These are phyloP conservation scores for Bombylius major DNA, from an alignment of 2,888 invertebrate species.

Conservation along the genomic window DNA sequence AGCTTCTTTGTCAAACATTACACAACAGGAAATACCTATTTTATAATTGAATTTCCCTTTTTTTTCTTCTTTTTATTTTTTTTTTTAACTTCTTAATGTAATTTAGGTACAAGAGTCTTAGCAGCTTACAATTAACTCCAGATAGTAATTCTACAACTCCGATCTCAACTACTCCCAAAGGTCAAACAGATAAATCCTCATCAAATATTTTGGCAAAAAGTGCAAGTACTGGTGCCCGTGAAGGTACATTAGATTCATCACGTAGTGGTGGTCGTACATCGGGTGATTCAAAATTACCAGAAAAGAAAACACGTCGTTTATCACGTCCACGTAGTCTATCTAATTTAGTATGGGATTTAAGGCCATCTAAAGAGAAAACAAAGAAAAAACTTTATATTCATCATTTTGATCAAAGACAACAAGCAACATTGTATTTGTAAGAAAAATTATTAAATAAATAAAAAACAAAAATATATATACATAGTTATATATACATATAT, in stretches of 20 bases:
- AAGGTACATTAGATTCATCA: slow-evolving; percentile 79
- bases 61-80: too few species aligned
- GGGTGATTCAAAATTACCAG: slow-evolving; percentile 75
- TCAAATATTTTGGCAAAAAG: slow-evolving; percentile 22
- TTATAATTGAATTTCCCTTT: too few species aligned
- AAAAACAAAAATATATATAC: too few species aligned
- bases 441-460: too few species aligned
- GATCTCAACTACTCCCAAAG: slow-evolving; percentile 36
- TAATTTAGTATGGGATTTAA: slow-evolving; percentile 72
- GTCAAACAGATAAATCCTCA: slow-evolving; percentile 16
- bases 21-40: too few species aligned
- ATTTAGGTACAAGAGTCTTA: slow-evolving; percentile 36
- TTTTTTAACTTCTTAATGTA: too few species aligned
- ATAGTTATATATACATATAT: too few species aligned
- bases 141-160: slow-evolving; percentile 33
- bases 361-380: slow-evolving; percentile 37
- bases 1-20: too few species aligned
- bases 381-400: slow-evolving; percentile 38
- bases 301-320: slow-evolving; percentile 66
- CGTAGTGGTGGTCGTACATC: slow-evolving; percentile 79
- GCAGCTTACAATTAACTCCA: slow-evolving; percentile 36
- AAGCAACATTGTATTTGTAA: slow-evolving; percentile 37
- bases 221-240: slow-evolving; percentile 40
- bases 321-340: slow-evolving; percentile 76
- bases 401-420: slow-evolving; percentile 37